Base-by-base conservation (phyloP, 1,140 invertebrate genomes). In the Euura saliciscinereae region DNA sequence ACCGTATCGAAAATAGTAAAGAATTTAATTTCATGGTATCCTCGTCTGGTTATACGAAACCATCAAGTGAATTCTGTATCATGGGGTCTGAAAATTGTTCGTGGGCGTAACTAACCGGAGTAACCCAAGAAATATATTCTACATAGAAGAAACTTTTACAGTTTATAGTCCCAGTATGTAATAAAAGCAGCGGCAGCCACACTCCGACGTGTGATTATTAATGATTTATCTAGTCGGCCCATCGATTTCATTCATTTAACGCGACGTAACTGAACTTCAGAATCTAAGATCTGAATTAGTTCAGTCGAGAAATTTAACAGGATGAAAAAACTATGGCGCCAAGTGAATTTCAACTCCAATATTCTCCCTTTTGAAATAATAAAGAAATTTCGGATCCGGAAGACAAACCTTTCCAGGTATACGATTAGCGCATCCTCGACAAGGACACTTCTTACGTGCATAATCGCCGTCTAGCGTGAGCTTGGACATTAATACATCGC, bases 401-500 rank as follows among this genome's bases (percentile, higher is more conserved):
- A 59, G 51, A 59, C 3, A 59, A 59, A 59, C 51, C 13, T 59
- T n/a, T 59, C 13, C 51, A 3, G 51, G 51, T n/a, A 59, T n/a
- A 59, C 51, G 51, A 8, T 59, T 59, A 59, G 51, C 51, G 51
- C 8, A 59, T 59, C 51, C 51, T 59, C 28, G 11, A 42, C 66
- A 67, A 67, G 66, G 66, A 67, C 66, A 44, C 28, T 28, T 28
- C 28, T 67, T 67, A 67, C 66, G 6, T 59, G 51, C 73, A 76
- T 81, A 80, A 82, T 81, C 78, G 78, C 77, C 64, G 73, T 80
- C 78, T 82, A 73, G 80, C 81, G 81, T 82, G 81, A 78, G 76
- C 74, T 76, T 71, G 59, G 75, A 69, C 81, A 82, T 81, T 81
- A 82, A 82, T 79, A 80, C 78, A 77, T 79, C 77, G 78, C 81